Conservation (phyloP, 2,888 invertebrate species). For the Amiota minor region DNA sequence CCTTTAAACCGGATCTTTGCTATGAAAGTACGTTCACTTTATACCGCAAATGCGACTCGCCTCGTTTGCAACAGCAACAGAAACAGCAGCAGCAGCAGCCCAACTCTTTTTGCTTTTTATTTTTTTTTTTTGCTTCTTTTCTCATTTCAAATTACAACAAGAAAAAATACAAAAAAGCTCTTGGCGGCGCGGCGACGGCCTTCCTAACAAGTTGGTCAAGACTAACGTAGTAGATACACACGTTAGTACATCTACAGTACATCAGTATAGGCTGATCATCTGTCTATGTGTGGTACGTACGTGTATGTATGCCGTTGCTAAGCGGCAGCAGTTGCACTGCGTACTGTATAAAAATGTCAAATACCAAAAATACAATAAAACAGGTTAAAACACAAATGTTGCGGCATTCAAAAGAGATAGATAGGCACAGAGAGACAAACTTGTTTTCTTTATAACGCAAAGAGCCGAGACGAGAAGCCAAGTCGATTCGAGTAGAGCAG, state of each 20-base stretch:
- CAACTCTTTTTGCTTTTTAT: slow-evolving; percentile 8
- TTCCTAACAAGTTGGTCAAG: slow-evolving; percentile 40
- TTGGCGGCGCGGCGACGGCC: slow-evolving; percentile 44
- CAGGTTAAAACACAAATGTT: slow-evolving; percentile 65
- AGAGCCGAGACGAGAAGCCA: not conserved
- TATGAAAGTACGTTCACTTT: slow-evolving; percentile 71
- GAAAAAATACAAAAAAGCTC: no score
- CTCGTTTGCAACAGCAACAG: not conserved
- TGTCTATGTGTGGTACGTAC: not conserved
- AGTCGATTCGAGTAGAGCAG: not conserved
- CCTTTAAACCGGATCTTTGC: slow-evolving; percentile 69
- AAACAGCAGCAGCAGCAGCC: not conserved
- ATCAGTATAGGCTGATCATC: not conserved
- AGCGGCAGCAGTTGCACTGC: slow-evolving; percentile 48
- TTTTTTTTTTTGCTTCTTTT: no score
- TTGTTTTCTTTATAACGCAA: slow-evolving; percentile 19
- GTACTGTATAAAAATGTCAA: slow-evolving; percentile 31
- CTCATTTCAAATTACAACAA: no score
- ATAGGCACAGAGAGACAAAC: slow-evolving; percentile 10
- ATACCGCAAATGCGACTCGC: slow-evolving; percentile 47
- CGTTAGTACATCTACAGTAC: not conserved
- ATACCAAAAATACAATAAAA: slow-evolving; percentile 45
- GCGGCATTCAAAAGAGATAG: slow-evolving; percentile 47
- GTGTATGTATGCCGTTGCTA: slow-evolving; percentile 47
- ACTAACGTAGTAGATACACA: not conserved